Evolutionary conservation across 2,113 vertebrate genomes (phyloP), one percentile per base, ranked within the genome.

Genomic region (Gambusia holbrooki): DNA sequence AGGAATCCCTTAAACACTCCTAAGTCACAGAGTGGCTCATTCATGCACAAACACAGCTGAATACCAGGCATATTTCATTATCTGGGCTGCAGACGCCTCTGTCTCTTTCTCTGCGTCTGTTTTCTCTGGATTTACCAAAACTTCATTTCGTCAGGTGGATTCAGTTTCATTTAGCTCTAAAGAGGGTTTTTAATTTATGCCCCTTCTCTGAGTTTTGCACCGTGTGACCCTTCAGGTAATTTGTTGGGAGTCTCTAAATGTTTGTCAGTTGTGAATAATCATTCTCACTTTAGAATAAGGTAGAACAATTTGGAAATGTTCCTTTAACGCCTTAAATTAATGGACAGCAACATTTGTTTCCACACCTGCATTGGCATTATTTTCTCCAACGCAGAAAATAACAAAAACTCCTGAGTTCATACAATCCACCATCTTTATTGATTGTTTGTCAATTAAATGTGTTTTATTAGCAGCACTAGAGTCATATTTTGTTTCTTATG

Each of bases 21-120:
- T 3, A 73, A 62, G 84, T 79, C 70, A 40, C 65, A 86, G 81
- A 87, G 81, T 78, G 77, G 75, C 81, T 89, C 83, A 74, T 92
- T 91, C 89, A 85, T 88, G 75, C 79, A 66, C 81, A 82, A 88
- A 88, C 87, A 82, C 82, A 90, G 76, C 86, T 76, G 81, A 91
- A 90, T 91, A 88, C 89, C 89, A 76, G 82, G 77, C 83, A 88
- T 91, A 82, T 81, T 91, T 89, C 82, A 80, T 87, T 74, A 84
- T 88, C 76, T 82, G 84, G 54, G 80, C 76, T 77, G 83, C 75
- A 83, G 82, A 73, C 48, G 15, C 33, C 74, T 78, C 73, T 70
- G 66, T 76, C 69, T 76, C 66, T 69, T 89, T 76, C 74, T 35
- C 30, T 4, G 70, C 78, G 80, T 80, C 70, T 73, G 61, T 87